Evolutionary conservation across 2,113 vertebrate species (phyloP), one percentile per base, ranked within the genome.

Genomic region (Romanogobio albipinnatus): DNA sequence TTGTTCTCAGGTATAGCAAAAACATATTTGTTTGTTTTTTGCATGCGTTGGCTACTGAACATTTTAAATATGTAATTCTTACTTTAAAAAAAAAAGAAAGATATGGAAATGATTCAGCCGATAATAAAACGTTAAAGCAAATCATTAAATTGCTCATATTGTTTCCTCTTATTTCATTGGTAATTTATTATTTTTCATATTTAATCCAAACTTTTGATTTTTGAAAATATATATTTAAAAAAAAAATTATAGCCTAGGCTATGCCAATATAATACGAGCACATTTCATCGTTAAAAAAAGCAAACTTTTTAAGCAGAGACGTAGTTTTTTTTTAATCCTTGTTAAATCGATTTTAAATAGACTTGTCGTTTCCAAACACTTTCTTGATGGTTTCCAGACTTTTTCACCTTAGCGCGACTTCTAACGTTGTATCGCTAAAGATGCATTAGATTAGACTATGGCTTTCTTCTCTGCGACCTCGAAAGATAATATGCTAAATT

Each of bases 401-500:
- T 73, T 62, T 26, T 11, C 10, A 59, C 26, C 33, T 77, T 77
- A 39, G 9, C n/a, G 22, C 51, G 75, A 58, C 22, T 62, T 79
- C 39, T 79, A 15, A 47, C n/a, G 26, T 43, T 39, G 26, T 47
- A 73, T n/a, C 70, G 4, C 10, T 47, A 24, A 45, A 47, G 11
- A 73, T 73, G 8, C 11, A 15, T 6, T 24, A n/a, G 3, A 59
- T 43, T 58, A n/a, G 3, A 43, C 24, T 58, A 47, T 58, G 3
- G 5, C 39, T 62, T 22, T 79, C n/a, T 45, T 62, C 33, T 78
- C 10, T 7, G 36, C n/a, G 22, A 45, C n/a, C n/a, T 62, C 75
- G 47, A 81, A 76, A 73, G 9, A n/a, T 53, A 82, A 82, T 19
- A 71, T 77, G 36, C 36, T 29, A 59, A 19, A 29, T 33, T 53